These are phyloP conservation scores for Meiosimyza decipiens DNA, from an alignment of 2,888 invertebrate genomes.

Conservation along the genomic window DNA sequence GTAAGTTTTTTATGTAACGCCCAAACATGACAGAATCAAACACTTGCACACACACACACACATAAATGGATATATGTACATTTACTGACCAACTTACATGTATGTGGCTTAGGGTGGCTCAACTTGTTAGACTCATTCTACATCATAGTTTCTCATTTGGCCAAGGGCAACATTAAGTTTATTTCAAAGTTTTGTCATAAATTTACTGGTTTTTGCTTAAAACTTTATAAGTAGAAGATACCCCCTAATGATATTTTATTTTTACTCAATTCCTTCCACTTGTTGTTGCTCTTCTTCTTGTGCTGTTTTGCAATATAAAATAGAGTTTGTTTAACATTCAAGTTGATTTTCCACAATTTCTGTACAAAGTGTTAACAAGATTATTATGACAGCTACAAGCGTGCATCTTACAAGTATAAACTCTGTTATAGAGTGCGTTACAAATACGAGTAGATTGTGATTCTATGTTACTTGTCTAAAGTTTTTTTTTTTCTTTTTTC, in stretches of 20 bases:
- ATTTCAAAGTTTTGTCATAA: too few species aligned
- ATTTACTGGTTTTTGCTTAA: too few species aligned
- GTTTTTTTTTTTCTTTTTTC: too few species aligned
- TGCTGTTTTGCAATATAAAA: neutral
- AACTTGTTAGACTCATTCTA: too few species aligned
- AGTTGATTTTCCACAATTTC: constrained; percentile 30
- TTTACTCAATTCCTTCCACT: neutral
- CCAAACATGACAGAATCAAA: constrained; percentile 24
- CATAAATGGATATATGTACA: too few species aligned
- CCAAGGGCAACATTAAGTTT: too few species aligned
- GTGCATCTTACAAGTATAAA: neutral
- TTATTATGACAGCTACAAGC: constrained; percentile 39
- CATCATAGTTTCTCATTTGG: too few species aligned
- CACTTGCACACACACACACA: constrained; percentile 11
- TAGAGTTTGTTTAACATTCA: constrained; percentile 11
- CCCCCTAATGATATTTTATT: neutral
- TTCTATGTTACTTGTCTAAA: too few species aligned
- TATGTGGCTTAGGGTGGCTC: neutral
- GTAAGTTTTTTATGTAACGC: constrained; percentile 25
- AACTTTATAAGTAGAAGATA: neutral
- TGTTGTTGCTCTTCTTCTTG: neutral
- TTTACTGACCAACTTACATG: neutral
- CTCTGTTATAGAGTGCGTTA: too few species aligned
- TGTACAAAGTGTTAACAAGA: constrained; percentile 40
- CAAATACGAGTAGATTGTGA: too few species aligned